A percentile compares a stretch with the other conserved stretches of the same genome.
Evolutionary conservation across 2,888 invertebrate species (phyloP).

Genomic region (Amaurobius ferox): DNA sequence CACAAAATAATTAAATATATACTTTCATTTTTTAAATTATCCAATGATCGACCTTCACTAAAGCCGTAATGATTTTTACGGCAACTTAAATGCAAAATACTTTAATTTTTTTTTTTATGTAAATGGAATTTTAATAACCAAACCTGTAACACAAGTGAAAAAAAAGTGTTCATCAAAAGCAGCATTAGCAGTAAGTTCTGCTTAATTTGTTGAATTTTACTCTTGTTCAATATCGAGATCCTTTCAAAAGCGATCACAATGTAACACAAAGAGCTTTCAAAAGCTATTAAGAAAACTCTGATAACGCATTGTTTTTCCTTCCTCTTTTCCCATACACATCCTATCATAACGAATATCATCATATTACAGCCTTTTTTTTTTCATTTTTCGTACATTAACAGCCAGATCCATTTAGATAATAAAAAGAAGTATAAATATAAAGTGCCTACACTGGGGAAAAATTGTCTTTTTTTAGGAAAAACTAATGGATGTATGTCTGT

Average conservation of each 20-base stretch:
- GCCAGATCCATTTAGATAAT: constrained; percentile 56
- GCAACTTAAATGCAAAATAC: too few relatives aligned
- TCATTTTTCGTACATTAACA: constrained; percentile 46
- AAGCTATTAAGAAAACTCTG: constrained; percentile 30
- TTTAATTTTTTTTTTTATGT: too few relatives aligned
- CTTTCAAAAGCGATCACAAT: neutral
- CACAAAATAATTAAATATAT: too few relatives aligned
- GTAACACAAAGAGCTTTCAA: constrained; percentile 29
- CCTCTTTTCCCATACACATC: constrained; percentile 1
- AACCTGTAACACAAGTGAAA: too few relatives aligned
- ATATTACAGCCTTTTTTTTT: constrained; percentile 9
- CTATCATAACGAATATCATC: neutral
- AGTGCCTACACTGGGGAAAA: constrained; percentile 20
- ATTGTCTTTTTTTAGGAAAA: constrained; percentile 22
- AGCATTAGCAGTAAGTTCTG: neutral
- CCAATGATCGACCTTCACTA: too few relatives aligned
- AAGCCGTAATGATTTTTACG: too few relatives aligned
- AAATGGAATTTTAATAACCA: too few relatives aligned
- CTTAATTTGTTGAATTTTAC: neutral
- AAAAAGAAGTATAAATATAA: constrained; percentile 50
- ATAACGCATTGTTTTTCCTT: constrained; percentile 13
- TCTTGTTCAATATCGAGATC: neutral
- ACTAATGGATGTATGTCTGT: constrained; percentile 65
- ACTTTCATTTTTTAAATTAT: too few relatives aligned
- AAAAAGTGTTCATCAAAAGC: neutral